phyloP scores from a whole-genome alignment of 2,888 invertebrate genomes.

The Lobophora halterata region DNA sequence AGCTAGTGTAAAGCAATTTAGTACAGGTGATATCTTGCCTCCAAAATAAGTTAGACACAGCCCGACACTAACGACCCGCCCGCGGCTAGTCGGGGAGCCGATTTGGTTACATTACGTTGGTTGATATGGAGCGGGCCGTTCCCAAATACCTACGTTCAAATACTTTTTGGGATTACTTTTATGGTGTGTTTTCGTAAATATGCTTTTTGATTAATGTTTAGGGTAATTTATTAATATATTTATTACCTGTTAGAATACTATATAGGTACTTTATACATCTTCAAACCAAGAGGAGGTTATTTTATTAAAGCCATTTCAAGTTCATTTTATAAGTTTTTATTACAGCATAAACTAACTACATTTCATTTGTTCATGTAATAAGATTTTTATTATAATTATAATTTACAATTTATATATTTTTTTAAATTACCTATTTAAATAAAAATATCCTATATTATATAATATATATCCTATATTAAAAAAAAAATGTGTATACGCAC shows the following conservation, averaged over 20 bases:
- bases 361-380: no score
- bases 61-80: slow-evolving; percentile 24
- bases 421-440: background rate
- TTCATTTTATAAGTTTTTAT: no score
- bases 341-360: no score
- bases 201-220: slow-evolving; percentile 1
- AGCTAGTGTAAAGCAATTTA: slow-evolving; percentile 8
- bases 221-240: no score
- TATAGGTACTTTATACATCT: no score
- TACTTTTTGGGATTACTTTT: slow-evolving; percentile 15
- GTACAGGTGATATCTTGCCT: slow-evolving; percentile 11
- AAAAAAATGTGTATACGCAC: no score
- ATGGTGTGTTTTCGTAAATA: slow-evolving; percentile 8
- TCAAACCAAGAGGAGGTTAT: no score
- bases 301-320: no score
- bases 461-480: no score
- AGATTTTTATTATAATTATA: no score
- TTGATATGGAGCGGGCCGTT: slow-evolving; percentile 16
- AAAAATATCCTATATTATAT: no score
- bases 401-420: no score
- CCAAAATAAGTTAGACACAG: slow-evolving; percentile 19
- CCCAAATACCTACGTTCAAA: background rate
- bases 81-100: slow-evolving; percentile 19
- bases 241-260: background rate
- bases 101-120: slow-evolving; percentile 26